Evolutionary conservation across 2,113 vertebrate species (phyloP).

Genomic region (Seriola quinqueradiata): DNA sequence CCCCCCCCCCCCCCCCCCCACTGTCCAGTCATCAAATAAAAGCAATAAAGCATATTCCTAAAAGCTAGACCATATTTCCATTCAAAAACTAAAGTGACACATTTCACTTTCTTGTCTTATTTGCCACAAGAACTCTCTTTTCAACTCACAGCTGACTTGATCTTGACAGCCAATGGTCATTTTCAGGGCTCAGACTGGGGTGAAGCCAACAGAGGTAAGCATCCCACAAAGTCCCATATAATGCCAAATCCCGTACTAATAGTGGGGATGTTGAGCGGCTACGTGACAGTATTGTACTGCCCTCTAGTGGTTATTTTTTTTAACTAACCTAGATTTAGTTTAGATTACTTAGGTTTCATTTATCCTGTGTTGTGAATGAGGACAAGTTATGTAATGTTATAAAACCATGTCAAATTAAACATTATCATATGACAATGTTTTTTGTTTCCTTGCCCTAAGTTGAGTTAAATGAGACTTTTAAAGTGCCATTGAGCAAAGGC

Average conservation of each 20-base stretch:
- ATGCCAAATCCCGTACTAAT: not conserved
- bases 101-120: not conserved
- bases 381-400: not conserved
- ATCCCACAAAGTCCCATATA: not conserved
- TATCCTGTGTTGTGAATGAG: not conserved
- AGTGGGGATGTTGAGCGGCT: too few relatives aligned
- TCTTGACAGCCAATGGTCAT: not conserved
- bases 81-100: too few relatives aligned
- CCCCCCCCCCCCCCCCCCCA: too few relatives aligned
- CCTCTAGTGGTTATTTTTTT: slow-evolving; percentile 47
- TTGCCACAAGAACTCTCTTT: not conserved
- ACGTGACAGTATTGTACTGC: slow-evolving; percentile 14
- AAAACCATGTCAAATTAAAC: not conserved
- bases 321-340: not conserved
- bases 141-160: too few relatives aligned
- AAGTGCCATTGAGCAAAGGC: not conserved
- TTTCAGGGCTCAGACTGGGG: not conserved
- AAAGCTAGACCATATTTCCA: too few relatives aligned
- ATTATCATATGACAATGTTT: not conserved
- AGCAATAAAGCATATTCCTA: too few relatives aligned
- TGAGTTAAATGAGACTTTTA: not conserved
- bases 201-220: not conserved
- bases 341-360: slow-evolving; percentile 9
- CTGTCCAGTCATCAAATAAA: too few relatives aligned
- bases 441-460: not conserved